These are phyloP conservation scores for Pristis pectinata DNA, from an alignment of 2,797 vertebrate genomes.

Conservation along the genomic window DNA sequence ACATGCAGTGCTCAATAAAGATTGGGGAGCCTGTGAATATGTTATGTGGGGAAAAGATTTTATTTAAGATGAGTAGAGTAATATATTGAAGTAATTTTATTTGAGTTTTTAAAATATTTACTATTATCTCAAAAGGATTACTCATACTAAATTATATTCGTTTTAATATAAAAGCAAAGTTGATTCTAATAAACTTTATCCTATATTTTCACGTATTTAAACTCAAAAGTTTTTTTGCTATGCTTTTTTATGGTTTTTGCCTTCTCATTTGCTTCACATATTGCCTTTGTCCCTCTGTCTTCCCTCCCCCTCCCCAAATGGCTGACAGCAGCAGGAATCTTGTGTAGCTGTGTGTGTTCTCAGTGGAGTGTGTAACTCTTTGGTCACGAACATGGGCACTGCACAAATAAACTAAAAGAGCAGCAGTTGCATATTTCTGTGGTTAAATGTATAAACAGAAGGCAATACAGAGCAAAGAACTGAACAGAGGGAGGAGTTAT, in stretches of 20 bases:
- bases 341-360: slow-evolving; percentile 40
- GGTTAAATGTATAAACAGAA: slow-evolving; percentile 39
- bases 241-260: neutral
- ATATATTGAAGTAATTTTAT: neutral
- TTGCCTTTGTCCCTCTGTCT: slow-evolving; percentile 22
- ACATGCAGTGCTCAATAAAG: neutral
- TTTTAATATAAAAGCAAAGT: neutral
- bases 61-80: neutral
- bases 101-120: neutral
- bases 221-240: neutral
- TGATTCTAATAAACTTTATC: neutral
- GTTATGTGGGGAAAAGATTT: neutral
- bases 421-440: slow-evolving; percentile 40
- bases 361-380: slow-evolving; percentile 40
- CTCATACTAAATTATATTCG: neutral
- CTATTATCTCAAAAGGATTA: neutral
- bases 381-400: slow-evolving; percentile 35
- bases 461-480: slow-evolving; percentile 37
- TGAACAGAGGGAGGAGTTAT: slow-evolving; percentile 41
- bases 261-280: slow-evolving; percentile 29
- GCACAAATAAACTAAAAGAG: slow-evolving; percentile 39
- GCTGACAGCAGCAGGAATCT: slow-evolving; percentile 36
- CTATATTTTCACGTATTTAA: neutral
- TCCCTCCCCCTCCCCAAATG: slow-evolving; percentile 6
- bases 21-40: neutral